Percentiles rank a stretch among this genome's conserved stretches.
Evolutionary conservation across 1,140 invertebrate genomes (phyloP).

Genomic region (Notospermus geniculatus): DNA sequence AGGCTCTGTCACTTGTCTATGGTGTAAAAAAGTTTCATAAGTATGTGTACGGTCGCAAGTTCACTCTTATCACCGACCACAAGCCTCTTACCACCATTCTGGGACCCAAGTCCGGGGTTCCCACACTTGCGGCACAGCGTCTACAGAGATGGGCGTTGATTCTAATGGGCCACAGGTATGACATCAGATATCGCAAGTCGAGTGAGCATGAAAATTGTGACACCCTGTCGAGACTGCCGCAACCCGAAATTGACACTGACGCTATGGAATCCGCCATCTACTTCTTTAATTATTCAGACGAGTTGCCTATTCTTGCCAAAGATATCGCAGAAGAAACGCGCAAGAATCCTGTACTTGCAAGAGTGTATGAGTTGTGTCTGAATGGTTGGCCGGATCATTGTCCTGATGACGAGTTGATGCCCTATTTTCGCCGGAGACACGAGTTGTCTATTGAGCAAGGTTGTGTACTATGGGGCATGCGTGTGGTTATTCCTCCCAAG

Average conservation of each 20-base stretch:
- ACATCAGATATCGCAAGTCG: slow-evolving; percentile 19
- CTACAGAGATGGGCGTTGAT: slow-evolving; percentile 25
- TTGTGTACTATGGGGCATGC: background rate
- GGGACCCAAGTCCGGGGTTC: slow-evolving; percentile 35
- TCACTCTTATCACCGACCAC: slow-evolving; percentile 54
- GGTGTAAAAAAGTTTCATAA: slow-evolving; percentile 56
- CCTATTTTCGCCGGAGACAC: background rate
- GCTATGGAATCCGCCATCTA: slow-evolving; percentile 25
- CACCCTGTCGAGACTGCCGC: background rate
- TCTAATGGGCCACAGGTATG: slow-evolving; percentile 6
- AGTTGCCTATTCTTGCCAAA: background rate
- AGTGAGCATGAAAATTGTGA: slow-evolving; percentile 24
- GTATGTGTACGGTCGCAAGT: slow-evolving; percentile 53
- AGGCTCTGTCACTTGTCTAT: slow-evolving; percentile 58
- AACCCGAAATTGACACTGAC: too few relatives aligned
- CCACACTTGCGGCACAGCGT: slow-evolving; percentile 30
- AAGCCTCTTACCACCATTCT: slow-evolving; percentile 50
- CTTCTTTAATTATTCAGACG: slow-evolving; percentile 23
- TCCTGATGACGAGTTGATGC: background rate
- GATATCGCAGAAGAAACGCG: background rate
- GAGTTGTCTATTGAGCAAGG: background rate
- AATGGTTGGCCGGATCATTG: slow-evolving; percentile 1
- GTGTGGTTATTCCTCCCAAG: background rate
- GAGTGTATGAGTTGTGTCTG: background rate
- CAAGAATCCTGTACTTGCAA: background rate